Conservation (phyloP, 1,140 invertebrate species). For the Drosophila pandora region DNA sequence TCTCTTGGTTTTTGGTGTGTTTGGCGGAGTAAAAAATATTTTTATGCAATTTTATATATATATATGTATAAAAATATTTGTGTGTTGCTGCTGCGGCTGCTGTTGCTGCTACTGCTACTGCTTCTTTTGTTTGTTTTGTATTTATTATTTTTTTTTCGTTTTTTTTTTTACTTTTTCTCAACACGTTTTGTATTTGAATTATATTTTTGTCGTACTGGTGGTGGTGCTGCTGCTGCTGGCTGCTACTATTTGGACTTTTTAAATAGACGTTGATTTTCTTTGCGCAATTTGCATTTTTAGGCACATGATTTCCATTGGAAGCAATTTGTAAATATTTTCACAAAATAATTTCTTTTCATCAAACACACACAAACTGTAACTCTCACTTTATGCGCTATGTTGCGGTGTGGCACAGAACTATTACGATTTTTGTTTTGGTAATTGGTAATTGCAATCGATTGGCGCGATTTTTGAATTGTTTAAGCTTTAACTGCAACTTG, state of each 20-base stretch:
- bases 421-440: slow-evolving; percentile 4
- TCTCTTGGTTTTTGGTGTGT: slow-evolving; percentile 37
- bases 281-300: slow-evolving; percentile 81
- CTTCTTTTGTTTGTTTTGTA: slow-evolving; percentile 49
- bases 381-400: slow-evolving; percentile 3
- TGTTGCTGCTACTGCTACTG: slow-evolving; percentile 17
- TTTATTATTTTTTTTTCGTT: slow-evolving; percentile 17
- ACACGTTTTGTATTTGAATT: slow-evolving; percentile 81
- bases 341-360: slow-evolving; percentile 20
- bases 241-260: slow-evolving; percentile 67
- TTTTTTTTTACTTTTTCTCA: slow-evolving; percentile 57
- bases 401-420: not conserved
- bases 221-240: slow-evolving; percentile 28
- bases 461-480: slow-evolving; percentile 22
- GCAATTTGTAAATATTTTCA: slow-evolving; percentile 71
- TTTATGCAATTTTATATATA: slow-evolving; percentile 74
- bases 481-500: not conserved
- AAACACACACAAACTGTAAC: slow-evolving; percentile 9
- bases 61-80: slow-evolving; percentile 62
- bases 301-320: slow-evolving; percentile 80
- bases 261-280: slow-evolving; percentile 80
- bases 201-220: slow-evolving; percentile 52
- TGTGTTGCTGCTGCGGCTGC: slow-evolving; percentile 20
- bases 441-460: slow-evolving; percentile 6
- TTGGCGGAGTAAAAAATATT: slow-evolving; percentile 71